These are phyloP conservation scores for Meta bourneti DNA, from an alignment of 2,888 invertebrate genomes.

Conservation along the genomic window DNA sequence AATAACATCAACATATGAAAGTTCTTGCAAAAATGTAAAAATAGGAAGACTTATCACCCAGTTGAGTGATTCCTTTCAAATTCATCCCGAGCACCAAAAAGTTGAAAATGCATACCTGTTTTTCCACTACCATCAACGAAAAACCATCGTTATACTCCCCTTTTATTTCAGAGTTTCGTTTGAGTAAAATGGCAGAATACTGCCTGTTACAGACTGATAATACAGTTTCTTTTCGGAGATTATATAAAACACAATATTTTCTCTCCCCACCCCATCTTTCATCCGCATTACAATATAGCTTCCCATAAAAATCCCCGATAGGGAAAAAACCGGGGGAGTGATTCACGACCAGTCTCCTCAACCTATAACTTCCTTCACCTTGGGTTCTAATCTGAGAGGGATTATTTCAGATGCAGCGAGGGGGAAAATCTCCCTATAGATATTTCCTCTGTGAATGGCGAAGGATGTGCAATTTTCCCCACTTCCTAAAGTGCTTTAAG, in stretches of 20 bases:
- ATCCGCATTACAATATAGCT: conserved; percentile 45
- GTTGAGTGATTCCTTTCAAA: no score
- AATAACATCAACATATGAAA: no score
- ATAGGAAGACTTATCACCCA: no score
- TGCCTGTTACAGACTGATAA: conserved; percentile 49
- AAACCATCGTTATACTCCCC: not conserved
- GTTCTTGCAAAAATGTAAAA: no score
- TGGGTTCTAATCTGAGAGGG: conserved; percentile 58
- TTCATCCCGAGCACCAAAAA: no score
- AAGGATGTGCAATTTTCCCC: conserved; percentile 38
- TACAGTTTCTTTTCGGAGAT: conserved; percentile 35
- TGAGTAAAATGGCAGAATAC: not conserved
- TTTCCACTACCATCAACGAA: no score
- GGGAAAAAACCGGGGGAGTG: conserved; percentile 16
- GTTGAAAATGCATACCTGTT: no score
- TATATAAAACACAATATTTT: conserved; percentile 64
- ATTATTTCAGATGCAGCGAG: conserved; percentile 64
- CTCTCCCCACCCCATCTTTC: not conserved
- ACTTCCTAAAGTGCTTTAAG: conserved; percentile 20
- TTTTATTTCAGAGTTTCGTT: conserved; percentile 11
- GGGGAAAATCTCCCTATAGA: conserved; percentile 39
- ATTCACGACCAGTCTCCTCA: conserved; percentile 58
- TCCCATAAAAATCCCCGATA: conserved; percentile 26
- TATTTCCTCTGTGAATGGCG: conserved; percentile 45
- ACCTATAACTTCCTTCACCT: conserved; percentile 70